Evolutionary conservation across 2,797 vertebrate genomes (phyloP).

Genomic region (Rallus crepitans): DNA sequence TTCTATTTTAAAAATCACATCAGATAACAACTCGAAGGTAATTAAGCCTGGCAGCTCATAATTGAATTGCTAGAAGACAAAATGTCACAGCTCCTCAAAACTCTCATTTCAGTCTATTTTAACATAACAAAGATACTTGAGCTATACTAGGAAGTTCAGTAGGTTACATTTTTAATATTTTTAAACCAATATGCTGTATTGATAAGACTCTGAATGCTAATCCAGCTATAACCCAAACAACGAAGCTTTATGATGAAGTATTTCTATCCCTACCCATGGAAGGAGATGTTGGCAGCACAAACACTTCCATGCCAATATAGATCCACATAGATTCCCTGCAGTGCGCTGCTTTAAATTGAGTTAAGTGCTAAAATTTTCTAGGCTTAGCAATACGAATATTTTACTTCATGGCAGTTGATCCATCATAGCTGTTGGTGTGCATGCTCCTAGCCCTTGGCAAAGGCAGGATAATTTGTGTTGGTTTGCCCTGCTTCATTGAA

Average conservation of each 20-base stretch:
- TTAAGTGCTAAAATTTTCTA: conserved; percentile 32
- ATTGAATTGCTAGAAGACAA: conserved; percentile 54
- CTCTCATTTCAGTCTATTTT: background rate
- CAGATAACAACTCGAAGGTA: conserved; percentile 17
- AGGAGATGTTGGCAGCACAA: background rate
- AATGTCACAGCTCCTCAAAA: conserved; percentile 35
- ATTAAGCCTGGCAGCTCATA: conserved; percentile 55
- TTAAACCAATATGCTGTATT: background rate
- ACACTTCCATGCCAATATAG: background rate
- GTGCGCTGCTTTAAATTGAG: background rate
- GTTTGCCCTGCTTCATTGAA: conserved; percentile 57
- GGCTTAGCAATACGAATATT: conserved; percentile 17
- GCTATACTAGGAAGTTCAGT: background rate
- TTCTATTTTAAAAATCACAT: background rate
- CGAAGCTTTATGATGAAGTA: background rate
- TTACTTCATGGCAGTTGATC: conserved; percentile 34
- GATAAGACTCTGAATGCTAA: background rate
- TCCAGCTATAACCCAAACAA: background rate
- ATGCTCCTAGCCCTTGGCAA: conserved; percentile 5
- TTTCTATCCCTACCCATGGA: background rate
- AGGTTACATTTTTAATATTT: background rate
- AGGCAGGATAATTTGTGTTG: conserved; percentile 42
- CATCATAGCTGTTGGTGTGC: conserved; percentile 15
- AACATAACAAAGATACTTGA: background rate
- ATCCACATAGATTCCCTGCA: background rate